These are phyloP conservation scores for Theristicus caerulescens DNA, from an alignment of 2,113 vertebrate genomes.

Conservation along the genomic window DNA sequence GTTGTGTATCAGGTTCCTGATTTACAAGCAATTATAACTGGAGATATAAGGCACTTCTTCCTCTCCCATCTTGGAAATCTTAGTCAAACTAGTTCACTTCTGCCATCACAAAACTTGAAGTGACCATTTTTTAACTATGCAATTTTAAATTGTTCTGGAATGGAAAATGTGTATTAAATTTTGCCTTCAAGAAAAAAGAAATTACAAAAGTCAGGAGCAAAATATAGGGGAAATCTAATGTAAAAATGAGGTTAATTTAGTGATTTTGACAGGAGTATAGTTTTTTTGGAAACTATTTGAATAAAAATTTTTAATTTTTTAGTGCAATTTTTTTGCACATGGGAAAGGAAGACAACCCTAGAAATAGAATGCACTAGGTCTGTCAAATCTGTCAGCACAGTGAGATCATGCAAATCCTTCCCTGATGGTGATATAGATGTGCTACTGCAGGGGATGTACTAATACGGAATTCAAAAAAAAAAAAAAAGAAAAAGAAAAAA, in stretches of 20 bases:
- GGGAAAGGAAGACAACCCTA: not conserved
- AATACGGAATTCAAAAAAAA: not conserved
- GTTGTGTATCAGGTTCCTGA: not conserved
- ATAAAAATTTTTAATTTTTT: not conserved
- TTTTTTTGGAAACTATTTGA: not conserved
- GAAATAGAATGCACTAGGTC: not conserved
- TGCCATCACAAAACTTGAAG: not conserved
- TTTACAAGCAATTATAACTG: not conserved
- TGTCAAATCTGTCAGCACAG: not conserved
- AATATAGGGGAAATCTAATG: not conserved
- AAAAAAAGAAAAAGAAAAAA: too few species aligned
- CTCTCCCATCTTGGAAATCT: not conserved
- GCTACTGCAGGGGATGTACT: not conserved
- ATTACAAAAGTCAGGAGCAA: not conserved
- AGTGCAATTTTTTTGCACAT: not conserved
- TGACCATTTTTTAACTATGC: rapidly evolving
- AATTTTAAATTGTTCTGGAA: not conserved
- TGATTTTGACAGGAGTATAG: not conserved
- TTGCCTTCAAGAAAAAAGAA: not conserved
- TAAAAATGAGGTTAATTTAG: not conserved
- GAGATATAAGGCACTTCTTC: not conserved
- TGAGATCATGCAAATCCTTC: not conserved
- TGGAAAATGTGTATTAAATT: not conserved
- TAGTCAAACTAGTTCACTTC: not conserved
- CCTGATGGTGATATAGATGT: not conserved